Evolutionary conservation across 2,888 invertebrate genomes (phyloP).

Genomic region (Athrips mouffetella): DNA sequence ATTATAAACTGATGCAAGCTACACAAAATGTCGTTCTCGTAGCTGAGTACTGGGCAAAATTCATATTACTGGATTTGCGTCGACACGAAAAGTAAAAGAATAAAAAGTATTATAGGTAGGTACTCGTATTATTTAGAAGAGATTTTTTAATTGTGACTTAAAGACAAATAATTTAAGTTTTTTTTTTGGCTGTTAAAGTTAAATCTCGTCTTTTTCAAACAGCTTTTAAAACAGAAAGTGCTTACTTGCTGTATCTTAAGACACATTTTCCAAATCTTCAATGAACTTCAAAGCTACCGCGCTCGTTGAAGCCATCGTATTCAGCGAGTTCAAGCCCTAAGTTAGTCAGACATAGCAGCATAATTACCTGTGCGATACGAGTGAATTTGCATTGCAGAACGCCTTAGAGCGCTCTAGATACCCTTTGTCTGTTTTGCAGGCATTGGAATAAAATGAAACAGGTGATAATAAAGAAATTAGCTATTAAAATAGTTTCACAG

Average conservation of each 20-base stretch:
- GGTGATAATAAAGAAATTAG: background rate
- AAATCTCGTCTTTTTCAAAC: background rate
- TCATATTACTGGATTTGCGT: no score
- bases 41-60: no score
- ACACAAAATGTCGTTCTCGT: no score
- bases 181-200: no score
- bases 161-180: no score
- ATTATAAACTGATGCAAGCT: no score
- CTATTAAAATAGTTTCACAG: background rate
- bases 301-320: background rate
- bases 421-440: constrained; percentile 1
- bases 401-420: background rate
- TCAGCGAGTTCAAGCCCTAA: background rate
- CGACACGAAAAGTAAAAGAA: no score
- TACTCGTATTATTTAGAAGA: no score
- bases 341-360: constrained; percentile 7
- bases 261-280: background rate
- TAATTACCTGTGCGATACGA: constrained; percentile 14
- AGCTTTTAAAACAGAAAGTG: background rate
- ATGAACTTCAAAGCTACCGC: background rate
- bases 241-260: background rate
- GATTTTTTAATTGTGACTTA: no score
- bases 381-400: constrained; percentile 12
- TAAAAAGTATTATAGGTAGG: no score
- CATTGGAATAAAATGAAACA: background rate